Base-by-base conservation (phyloP, 1,140 invertebrate species). In the Drosophila guanche region DNA sequence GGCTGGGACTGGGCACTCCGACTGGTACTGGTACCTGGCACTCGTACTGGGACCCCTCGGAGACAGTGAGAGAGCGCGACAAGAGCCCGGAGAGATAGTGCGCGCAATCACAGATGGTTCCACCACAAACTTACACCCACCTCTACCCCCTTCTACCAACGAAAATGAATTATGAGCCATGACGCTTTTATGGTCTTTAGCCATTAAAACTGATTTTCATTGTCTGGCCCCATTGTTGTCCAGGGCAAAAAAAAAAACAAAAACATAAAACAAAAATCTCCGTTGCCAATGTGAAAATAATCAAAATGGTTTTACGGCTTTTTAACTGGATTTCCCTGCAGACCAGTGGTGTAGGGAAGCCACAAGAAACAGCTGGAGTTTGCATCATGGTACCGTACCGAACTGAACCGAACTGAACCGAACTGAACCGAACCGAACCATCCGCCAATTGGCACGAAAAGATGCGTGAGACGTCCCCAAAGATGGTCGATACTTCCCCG, bases 171-270 rank as follows among this genome's bases (percentile, higher is more conserved):
- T 85, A 85, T 85, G 83, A 74, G 57, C 83, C 81, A 81, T 88
- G 78, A 78, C 74, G 81, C 77, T 65, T 85, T 85, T 80, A 85
- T 86, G 74, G 77, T 76, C 59, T 69, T 43, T 23, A 71, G 73
- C 68, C 69, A 85, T 86, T 86, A 85, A 77, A 81, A 81, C 81
- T 54, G 68, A 85, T 86, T 86, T 85, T 67, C 66, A 85, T 85
- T 84, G 77, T 85, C 55, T 67, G 67, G 33, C 37, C n/a, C 22
- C 40, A 55, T 68, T 68, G 63, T 46, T 46, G 33, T 42, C 20
- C 50, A 37, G 3, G 48, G 60, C 53, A 41, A n/a, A n/a, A n/a
- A n/a, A n/a, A n/a, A 23, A 42, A 27, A 55, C 46, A 46, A 27
- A 54, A 29, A 16, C 55, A 42, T 8, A 42, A 46, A 74, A 68